phyloP scores from a whole-genome alignment of 2,113 vertebrate genomes.

The Zootoca vivipara region DNA sequence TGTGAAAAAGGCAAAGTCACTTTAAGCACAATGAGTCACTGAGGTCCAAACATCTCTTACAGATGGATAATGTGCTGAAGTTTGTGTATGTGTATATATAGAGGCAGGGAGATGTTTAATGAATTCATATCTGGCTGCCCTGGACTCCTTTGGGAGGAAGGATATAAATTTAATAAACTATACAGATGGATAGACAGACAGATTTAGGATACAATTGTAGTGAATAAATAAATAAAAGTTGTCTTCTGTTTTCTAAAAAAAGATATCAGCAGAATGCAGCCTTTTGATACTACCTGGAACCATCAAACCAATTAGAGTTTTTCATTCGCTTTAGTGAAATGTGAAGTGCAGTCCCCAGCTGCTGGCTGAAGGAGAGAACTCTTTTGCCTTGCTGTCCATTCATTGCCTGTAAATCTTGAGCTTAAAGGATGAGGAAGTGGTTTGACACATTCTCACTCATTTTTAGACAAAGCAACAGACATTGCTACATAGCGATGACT shows the following conservation, averaged over 20 bases:
- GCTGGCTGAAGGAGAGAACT: constrained; percentile 27
- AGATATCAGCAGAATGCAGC: not conserved
- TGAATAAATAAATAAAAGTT: not conserved
- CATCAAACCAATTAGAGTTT: not conserved
- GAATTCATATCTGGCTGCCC: no score
- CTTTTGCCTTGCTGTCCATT: not conserved
- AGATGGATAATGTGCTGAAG: not conserved
- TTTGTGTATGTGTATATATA: not conserved
- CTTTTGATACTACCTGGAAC: not conserved
- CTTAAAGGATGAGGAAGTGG: constrained; percentile 41
- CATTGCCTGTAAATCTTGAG: constrained; percentile 39
- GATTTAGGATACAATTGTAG: not conserved
- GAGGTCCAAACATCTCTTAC: not conserved
- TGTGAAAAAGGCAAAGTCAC: not conserved
- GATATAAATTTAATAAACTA: no score
- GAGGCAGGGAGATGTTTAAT: not conserved
- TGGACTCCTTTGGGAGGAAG: no score
- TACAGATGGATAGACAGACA: no score
- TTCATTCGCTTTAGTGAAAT: not conserved
- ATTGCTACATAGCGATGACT: constrained; percentile 6
- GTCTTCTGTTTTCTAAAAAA: constrained; percentile 9
- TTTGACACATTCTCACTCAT: constrained; percentile 40
- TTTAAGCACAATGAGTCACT: not conserved
- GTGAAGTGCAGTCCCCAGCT: constrained; percentile 1
- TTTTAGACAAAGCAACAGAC: constrained; percentile 39